Evolutionary conservation across 1,140 invertebrate genomes (phyloP).

Genomic region (Drosophila varians): DNA sequence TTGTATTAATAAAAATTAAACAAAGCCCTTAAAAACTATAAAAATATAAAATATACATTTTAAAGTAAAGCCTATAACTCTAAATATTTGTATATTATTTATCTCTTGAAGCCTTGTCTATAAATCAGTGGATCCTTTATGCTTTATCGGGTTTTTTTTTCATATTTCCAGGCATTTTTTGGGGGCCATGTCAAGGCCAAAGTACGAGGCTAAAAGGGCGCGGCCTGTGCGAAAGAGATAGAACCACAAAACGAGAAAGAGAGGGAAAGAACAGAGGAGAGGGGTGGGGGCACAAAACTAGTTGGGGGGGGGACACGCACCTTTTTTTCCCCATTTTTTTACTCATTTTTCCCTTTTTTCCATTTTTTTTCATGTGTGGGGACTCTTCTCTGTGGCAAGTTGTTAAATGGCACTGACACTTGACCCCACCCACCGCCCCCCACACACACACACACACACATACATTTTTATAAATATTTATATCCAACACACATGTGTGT

Average conservation of each 20-base stretch:
- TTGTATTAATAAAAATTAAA: too few species aligned
- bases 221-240: constrained; percentile 1
- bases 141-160: too few species aligned
- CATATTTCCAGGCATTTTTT: too few species aligned
- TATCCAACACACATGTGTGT: constrained; percentile 34
- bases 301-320: constrained; percentile 19
- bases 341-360: constrained; percentile 3
- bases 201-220: constrained; percentile 20
- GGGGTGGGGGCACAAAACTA: too few species aligned
- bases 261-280: not conserved
- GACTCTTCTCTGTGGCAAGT: constrained; percentile 63
- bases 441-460: not conserved
- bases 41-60: too few species aligned
- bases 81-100: too few species aligned
- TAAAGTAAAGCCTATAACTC: too few species aligned
- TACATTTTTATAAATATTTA: constrained; percentile 72
- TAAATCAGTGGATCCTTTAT: too few species aligned
- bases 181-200: constrained; percentile 25
- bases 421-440: constrained; percentile 7
- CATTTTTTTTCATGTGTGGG: constrained; percentile 11
- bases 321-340: constrained; percentile 17
- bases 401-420: constrained; percentile 79
- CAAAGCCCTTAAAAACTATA: too few species aligned
- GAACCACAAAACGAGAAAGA: not conserved
- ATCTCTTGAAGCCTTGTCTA: not conserved